phyloP scores from a whole-genome alignment of 2,797 vertebrate species.

The Myotis pilosus region DNA sequence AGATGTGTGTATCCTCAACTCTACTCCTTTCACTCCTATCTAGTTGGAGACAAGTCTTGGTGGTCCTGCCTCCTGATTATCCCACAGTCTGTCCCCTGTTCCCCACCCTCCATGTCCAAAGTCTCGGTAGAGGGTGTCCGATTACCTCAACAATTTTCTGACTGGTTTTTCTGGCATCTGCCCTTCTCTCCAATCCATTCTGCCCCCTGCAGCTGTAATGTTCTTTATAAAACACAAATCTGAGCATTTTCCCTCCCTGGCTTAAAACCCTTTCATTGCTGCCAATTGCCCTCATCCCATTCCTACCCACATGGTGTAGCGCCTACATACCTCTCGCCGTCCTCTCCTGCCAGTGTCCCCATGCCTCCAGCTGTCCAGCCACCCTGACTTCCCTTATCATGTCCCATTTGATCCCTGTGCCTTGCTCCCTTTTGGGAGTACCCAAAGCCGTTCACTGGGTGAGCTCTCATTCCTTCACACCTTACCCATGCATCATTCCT shows the following conservation, averaged over 20 bases:
- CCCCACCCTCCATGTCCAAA: neutral
- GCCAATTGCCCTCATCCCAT: neutral
- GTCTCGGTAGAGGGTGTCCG: neutral
- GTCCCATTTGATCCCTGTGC: neutral
- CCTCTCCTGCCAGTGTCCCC: neutral
- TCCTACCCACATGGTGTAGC: neutral
- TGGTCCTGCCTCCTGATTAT: neutral
- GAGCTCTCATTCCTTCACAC: neutral
- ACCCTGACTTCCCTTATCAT: neutral
- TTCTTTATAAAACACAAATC: constrained; percentile 18
- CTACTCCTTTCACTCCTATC: neutral
- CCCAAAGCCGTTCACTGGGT: neutral
- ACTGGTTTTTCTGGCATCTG: neutral
- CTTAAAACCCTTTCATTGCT: neutral
- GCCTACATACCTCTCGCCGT: neutral
- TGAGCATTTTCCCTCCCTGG: neutral
- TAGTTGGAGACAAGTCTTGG: neutral
- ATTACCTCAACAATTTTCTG: neutral
- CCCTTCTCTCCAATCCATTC: neutral
- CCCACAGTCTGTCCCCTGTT: neutral
- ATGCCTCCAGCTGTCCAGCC: neutral
- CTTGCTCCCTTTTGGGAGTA: neutral
- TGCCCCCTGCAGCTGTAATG: neutral
- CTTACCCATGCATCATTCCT: neutral
- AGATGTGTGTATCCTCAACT: neutral